These are phyloP conservation scores for Apogon talboti DNA, from an alignment of 2,797 vertebrate genomes.

Conservation along the genomic window DNA sequence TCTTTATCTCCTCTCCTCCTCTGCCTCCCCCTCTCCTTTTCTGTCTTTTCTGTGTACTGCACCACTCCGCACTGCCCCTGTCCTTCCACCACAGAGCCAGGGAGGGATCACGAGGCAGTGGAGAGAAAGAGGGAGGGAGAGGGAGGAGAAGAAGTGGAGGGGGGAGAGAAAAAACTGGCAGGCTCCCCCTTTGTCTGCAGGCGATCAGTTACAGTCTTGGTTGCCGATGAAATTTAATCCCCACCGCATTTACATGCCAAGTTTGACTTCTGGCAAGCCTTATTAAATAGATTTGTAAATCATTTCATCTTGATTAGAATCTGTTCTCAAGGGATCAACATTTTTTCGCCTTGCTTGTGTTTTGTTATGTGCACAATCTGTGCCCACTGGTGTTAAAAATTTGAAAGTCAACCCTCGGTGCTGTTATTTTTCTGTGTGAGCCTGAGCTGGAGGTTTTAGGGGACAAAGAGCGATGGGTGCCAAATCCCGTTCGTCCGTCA, in stretches of 20 bases:
- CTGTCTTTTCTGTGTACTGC: constrained; percentile 67
- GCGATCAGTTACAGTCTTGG: constrained; percentile 85
- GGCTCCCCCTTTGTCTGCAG: constrained; percentile 82
- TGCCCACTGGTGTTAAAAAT: constrained; percentile 66
- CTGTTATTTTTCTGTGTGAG: constrained; percentile 39
- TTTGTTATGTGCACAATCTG: constrained; percentile 73
- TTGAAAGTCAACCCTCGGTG: constrained; percentile 59
- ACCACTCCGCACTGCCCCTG: constrained; percentile 74
- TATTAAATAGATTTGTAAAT: constrained; percentile 88
- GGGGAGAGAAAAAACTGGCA: constrained; percentile 67
- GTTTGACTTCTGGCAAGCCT: constrained; percentile 86
- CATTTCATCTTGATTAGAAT: constrained; percentile 87
- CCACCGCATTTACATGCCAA: constrained; percentile 84
- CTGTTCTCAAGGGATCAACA: constrained; percentile 78
- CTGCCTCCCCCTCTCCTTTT: constrained; percentile 1
- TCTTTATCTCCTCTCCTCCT: constrained; percentile 33
- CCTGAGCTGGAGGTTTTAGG: constrained; percentile 49
- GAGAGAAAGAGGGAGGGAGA: constrained; percentile 59
- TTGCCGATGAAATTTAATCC: constrained; percentile 85
- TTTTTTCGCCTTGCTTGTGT: constrained; percentile 71
- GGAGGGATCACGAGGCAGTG: constrained; percentile 78
- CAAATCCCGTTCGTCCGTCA: constrained; percentile 68
- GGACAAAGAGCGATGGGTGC: constrained; percentile 72
- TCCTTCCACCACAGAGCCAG: constrained; percentile 75
- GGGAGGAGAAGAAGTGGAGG: constrained; percentile 50